Percentiles rank a stretch among this genome's conserved stretches.
These are phyloP conservation scores for Lysandra bellargus DNA, from an alignment of 2,888 invertebrate species.

Conservation along the genomic window DNA sequence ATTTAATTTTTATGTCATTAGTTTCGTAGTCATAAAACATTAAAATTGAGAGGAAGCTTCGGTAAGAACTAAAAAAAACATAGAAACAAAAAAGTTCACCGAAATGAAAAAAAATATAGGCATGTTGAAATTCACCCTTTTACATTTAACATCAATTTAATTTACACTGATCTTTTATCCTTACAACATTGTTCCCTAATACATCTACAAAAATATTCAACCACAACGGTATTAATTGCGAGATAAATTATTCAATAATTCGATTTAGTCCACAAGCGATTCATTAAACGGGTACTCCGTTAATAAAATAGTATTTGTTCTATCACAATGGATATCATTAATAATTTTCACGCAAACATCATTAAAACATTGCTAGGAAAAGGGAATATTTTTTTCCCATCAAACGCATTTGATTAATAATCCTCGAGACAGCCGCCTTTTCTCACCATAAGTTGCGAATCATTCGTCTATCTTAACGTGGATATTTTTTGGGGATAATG, in stretches of 20 bases:
- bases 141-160: not conserved
- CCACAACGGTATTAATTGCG: not conserved
- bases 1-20: too few relatives aligned
- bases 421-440: slow-evolving; percentile 67
- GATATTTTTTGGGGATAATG: slow-evolving; percentile 43
- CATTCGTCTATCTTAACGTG: slow-evolving; percentile 61
- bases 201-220: not conserved
- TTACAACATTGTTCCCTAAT: not conserved
- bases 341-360: slow-evolving; percentile 48
- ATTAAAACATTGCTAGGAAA: slow-evolving; percentile 47
- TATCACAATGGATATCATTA: slow-evolving; percentile 42
- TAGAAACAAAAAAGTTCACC: too few relatives aligned
- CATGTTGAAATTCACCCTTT: not conserved
- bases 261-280: not conserved
- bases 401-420: slow-evolving; percentile 72
- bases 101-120: too few relatives aligned
- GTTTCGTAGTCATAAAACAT: too few relatives aligned
- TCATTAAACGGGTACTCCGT: not conserved
- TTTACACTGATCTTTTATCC: not conserved
- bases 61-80: too few relatives aligned
- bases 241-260: slow-evolving; percentile 16
- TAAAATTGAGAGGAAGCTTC: too few relatives aligned
- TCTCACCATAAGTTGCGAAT: slow-evolving; percentile 72
- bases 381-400: slow-evolving; percentile 66
- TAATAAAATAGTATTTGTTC: slow-evolving; percentile 33